Evolutionary conservation across 2,888 invertebrate genomes (phyloP), one percentile per base, ranked within the genome.

Genomic region (Artemia sp.): DNA sequence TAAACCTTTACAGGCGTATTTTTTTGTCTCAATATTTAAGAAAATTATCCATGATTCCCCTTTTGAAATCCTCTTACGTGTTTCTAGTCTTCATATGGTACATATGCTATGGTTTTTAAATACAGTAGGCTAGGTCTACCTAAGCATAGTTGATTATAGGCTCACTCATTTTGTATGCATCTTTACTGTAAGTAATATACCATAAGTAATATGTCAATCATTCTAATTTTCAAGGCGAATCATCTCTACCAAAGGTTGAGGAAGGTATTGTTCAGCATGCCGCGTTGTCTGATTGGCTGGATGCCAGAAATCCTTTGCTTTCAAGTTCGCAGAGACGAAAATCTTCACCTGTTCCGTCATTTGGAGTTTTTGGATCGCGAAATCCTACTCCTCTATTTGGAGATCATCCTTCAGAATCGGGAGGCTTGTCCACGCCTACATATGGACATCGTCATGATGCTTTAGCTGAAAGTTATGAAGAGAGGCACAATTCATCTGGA

Each of bases 231-330:
- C 64, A 8, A 58, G 64, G 64, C 64, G 9, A 58, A 19, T 58
- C 64, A 8, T 58, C 67, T 11, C 14, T 14, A 51, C 51, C 14
- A 51, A 51, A 68, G 52, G n/a, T 14, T 19, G 51, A 64, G n/a
- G 66, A 69, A 66, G 66, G 51, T 6, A 69, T 38, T 51, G 38
- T 69, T 12, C 38, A 69, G 12, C 53, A 69, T 12, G 69, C 19
- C 12, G 51, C 69, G 66, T 51, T 52, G 64, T 51, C 51, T 70
- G 64, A 72, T 66, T 70, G 70, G 71, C 11, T 68, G 69, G 12
- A 70, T 67, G 24, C 69, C 66, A 68, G 70, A 70, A 51, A 52
- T 52, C 6, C 68, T 68, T 8, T 68, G 68, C n/a, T 53, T 69
- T 52, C 70, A 24, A 8, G 69, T 67, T 11, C 51, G 38, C 66